Conservation (phyloP, 2,797 vertebrate species). For the Sebastes wilsoni region DNA sequence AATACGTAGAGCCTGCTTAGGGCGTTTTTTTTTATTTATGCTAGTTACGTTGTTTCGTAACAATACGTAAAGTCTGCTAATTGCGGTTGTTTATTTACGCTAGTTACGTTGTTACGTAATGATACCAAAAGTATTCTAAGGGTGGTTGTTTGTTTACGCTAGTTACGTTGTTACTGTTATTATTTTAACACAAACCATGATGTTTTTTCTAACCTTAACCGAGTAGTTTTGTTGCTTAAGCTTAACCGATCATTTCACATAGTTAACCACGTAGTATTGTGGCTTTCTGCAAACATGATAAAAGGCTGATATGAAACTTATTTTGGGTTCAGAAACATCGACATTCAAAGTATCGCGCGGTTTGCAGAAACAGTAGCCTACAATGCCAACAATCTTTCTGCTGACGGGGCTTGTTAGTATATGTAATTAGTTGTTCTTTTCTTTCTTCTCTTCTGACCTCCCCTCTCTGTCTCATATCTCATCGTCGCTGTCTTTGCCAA, state of each 20-base stretch:
- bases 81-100: no score
- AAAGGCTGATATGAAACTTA: background rate
- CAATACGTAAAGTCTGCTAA: no score
- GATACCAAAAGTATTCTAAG: no score
- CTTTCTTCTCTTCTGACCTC: background rate
- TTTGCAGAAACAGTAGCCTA: background rate
- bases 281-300: background rate
- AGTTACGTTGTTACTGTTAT: background rate
- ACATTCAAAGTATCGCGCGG: background rate
- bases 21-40: background rate
- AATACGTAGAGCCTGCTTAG: no score
- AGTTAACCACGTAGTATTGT: background rate
- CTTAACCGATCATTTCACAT: background rate
- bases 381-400: background rate
- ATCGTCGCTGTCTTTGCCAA: background rate
- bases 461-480: background rate
- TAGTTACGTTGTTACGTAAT: no score
- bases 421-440: background rate
- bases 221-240: background rate
- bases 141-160: background rate
- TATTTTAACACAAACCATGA: accelerated
- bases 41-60: background rate
- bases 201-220: background rate
- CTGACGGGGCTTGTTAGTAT: background rate
- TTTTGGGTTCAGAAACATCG: background rate